A percentile compares a stretch with the other conserved stretches of the same genome.
These are phyloP conservation scores for Gymnothorax reevesii DNA, from an alignment of 2,797 vertebrate genomes.

Conservation along the genomic window DNA sequence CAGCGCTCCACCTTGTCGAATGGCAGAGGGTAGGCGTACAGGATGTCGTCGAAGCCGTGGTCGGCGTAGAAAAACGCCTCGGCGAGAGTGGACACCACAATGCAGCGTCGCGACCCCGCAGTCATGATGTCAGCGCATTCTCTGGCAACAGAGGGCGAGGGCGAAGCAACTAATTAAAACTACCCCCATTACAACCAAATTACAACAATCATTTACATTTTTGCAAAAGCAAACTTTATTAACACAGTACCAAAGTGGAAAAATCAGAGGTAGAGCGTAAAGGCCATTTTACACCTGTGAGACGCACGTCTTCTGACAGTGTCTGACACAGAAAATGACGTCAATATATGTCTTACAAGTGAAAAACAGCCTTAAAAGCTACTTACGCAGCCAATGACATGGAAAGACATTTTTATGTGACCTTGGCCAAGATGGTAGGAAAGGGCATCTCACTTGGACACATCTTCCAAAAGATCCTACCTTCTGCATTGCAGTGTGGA, in stretches of 20 bases:
- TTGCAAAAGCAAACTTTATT: neutral
- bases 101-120: slow-evolving; percentile 66
- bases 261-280: neutral
- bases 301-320: no score
- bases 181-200: neutral
- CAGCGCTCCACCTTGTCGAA: slow-evolving; percentile 75
- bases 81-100: slow-evolving; percentile 80
- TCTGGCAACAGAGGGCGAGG: slow-evolving; percentile 52
- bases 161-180: neutral
- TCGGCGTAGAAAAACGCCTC: slow-evolving; percentile 77
- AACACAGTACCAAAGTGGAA: neutral
- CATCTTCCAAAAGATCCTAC: neutral
- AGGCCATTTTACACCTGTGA: no score
- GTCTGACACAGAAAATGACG: no score
- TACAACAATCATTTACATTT: neutral
- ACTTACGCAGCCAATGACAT: neutral
- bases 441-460: no score
- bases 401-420: neutral
- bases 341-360: no score
- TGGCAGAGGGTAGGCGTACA: slow-evolving; percentile 77
- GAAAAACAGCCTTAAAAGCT: no score
- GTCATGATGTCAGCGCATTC: slow-evolving; percentile 81
- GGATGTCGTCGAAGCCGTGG: slow-evolving; percentile 81
- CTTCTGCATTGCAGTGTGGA: neutral
- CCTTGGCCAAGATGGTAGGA: neutral